A percentile compares a stretch with the other conserved stretches of the same genome.
phyloP scores from a whole-genome alignment of 2,888 invertebrate genomes.

The Adelphocoris suturalis region DNA sequence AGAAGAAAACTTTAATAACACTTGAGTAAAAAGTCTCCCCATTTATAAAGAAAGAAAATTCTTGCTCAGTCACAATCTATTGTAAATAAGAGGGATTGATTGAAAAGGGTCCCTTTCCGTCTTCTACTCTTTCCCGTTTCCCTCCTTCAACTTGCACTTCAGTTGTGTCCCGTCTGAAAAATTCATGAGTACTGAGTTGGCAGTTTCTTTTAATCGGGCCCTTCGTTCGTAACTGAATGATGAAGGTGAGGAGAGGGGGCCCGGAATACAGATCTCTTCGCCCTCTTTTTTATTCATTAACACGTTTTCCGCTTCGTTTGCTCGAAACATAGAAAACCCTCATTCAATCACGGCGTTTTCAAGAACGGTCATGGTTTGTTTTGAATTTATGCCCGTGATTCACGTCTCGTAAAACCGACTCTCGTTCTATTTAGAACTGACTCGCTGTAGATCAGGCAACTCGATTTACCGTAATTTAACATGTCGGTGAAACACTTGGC shows the following conservation, averaged over 20 bases:
- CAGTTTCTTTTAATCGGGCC: constrained; percentile 70
- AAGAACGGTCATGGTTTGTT: background rate
- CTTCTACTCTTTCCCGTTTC: background rate
- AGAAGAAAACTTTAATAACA: too few species aligned
- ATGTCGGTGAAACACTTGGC: too few species aligned
- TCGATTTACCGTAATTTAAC: background rate
- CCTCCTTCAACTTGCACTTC: constrained; percentile 57
- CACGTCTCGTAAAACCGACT: background rate
- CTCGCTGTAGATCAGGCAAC: background rate
- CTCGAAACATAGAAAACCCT: background rate
- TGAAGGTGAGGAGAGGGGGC: constrained; percentile 64
- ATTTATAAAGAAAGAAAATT: constrained; percentile 21
- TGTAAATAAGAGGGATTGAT: constrained; percentile 67
- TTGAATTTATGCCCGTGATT: background rate
- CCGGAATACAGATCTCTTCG: constrained; percentile 8
- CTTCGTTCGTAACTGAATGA: constrained; percentile 64
- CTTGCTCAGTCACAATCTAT: constrained; percentile 51
- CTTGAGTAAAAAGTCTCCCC: background rate
- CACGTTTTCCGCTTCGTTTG: constrained; percentile 63
- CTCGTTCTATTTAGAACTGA: background rate
- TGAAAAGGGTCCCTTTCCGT: constrained; percentile 61
- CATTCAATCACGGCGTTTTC: constrained; percentile 28
- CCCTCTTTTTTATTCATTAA: constrained; percentile 63
- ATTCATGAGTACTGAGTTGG: constrained; percentile 71
- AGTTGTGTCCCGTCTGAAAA: constrained; percentile 68